Evolutionary conservation across 2,888 invertebrate species (phyloP).

Genomic region (Chironomus tentans): DNA sequence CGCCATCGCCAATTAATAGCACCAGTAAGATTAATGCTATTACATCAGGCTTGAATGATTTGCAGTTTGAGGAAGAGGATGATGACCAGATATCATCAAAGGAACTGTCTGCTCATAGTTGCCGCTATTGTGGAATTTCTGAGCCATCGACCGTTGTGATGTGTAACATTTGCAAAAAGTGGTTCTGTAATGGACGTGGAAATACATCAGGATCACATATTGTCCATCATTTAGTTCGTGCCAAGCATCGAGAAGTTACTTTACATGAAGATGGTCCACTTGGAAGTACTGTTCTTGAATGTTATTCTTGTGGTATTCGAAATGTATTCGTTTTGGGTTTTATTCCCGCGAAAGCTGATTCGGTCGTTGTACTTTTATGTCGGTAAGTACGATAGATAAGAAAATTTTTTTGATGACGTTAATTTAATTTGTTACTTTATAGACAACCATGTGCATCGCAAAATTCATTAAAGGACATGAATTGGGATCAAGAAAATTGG

Average conservation of each 20-base stretch:
- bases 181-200: constrained; percentile 99
- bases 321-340: constrained; percentile 98
- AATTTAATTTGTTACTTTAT: constrained; percentile 25
- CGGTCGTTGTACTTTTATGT: constrained; percentile 93
- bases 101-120: constrained; percentile 91
- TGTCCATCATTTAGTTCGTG: constrained; percentile 95
- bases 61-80: constrained; percentile 92
- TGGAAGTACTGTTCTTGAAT: constrained; percentile 95
- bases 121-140: constrained; percentile 98
- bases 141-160: constrained; percentile 95
- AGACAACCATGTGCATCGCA: constrained; percentile 95
- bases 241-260: constrained; percentile 99
- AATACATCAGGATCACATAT: constrained; percentile 98
- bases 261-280: constrained; percentile 94
- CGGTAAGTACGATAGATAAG: constrained; percentile 44
- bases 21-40: constrained; percentile 57
- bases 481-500: constrained; percentile 99
- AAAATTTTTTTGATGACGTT: constrained; percentile 29
- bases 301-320: constrained; percentile 96
- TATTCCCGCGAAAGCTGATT: constrained; percentile 98
- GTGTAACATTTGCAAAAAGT: constrained; percentile 97
- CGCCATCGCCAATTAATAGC: not conserved
- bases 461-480: constrained; percentile 95
- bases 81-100: constrained; percentile 77
- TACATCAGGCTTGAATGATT: constrained; percentile 69